A percentile compares a stretch with the other conserved stretches of the same genome.
Conservation (phyloP, 2,113 vertebrate species). For the Ceyx margarethae region DNA sequence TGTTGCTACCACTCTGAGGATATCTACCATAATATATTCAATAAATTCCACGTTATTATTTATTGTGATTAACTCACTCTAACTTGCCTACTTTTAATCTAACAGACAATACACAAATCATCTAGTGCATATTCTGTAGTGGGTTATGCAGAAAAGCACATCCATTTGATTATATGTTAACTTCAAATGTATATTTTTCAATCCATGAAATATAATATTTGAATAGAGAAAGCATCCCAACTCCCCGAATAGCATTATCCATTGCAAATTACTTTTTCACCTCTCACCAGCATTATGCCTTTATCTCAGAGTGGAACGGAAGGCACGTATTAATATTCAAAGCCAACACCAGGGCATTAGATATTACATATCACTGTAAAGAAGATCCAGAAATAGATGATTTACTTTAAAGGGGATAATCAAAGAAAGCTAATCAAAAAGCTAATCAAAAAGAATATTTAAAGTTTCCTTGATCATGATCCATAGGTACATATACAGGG, state of each 20-base stretch:
- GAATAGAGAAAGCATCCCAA: not conserved
- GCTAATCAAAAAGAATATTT: slow-evolving; percentile 55
- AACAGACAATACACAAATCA: not conserved
- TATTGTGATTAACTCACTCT: not conserved
- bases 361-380: not conserved
- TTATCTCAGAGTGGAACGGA: slow-evolving; percentile 15
- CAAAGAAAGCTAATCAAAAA: slow-evolving; percentile 63
- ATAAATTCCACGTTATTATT: not conserved
- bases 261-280: slow-evolving; percentile 41
- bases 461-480: slow-evolving; percentile 39
- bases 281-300: not conserved
- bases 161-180: not conserved
- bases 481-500: not conserved
- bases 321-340: slow-evolving; percentile 47
- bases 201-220: slow-evolving; percentile 15
- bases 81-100: not conserved
- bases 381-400: slow-evolving; percentile 44
- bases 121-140: not conserved
- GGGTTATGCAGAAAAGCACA: not conserved
- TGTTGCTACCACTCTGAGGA: not conserved
- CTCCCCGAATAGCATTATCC: slow-evolving; percentile 19
- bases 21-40: not conserved
- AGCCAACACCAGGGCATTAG: slow-evolving; percentile 4
- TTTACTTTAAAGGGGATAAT: slow-evolving; percentile 54
- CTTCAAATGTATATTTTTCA: slow-evolving; percentile 23